phyloP scores from a whole-genome alignment of 2,113 vertebrate species.

The Eptesicus fuscus region DNA sequence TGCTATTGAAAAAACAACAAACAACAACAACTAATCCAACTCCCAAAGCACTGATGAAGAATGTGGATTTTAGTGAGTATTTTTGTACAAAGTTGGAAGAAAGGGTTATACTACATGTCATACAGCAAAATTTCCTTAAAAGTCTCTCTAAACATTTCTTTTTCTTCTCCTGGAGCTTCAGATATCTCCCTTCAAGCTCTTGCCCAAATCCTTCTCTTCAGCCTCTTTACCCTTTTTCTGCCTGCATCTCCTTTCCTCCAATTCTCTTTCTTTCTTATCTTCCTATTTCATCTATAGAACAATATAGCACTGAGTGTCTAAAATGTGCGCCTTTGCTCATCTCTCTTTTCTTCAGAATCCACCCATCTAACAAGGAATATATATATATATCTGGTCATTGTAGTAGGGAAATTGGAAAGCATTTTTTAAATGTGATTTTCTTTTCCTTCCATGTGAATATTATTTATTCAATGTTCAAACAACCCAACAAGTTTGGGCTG shows the following conservation, averaged over 20 bases:
- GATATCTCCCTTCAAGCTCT: background rate
- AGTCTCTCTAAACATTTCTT: background rate
- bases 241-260: background rate
- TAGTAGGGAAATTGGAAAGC: background rate
- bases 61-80: background rate
- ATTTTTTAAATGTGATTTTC: background rate
- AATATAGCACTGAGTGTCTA: background rate
- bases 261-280: background rate
- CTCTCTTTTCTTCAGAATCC: background rate
- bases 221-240: background rate
- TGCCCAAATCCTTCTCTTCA: background rate
- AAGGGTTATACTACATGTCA: background rate
- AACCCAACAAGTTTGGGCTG: background rate
- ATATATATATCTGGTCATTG: background rate
- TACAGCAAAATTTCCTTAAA: background rate
- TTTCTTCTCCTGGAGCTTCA: background rate
- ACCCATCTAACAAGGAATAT: background rate
- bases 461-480: background rate
- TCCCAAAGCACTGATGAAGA: background rate
- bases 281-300: background rate
- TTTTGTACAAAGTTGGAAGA: conserved; percentile 11
- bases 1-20: conserved; percentile 5
- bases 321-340: background rate
- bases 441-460: background rate
- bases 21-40: background rate